These are phyloP conservation scores for Notodonta dromedarius DNA, from an alignment of 2,888 invertebrate genomes.

Conservation along the genomic window DNA sequence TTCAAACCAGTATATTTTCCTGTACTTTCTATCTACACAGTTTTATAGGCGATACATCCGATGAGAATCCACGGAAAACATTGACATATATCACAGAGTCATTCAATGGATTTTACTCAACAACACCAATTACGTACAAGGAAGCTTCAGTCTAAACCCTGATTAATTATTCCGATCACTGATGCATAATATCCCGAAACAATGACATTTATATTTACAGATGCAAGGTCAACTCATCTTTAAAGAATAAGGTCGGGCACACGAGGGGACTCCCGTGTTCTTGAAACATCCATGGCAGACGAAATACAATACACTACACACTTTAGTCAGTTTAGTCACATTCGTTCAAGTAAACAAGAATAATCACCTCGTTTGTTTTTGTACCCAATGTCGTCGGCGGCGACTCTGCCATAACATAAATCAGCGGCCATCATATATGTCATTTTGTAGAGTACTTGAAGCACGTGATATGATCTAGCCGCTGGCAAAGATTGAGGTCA, in stretches of 20 bases:
- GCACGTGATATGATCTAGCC: constrained; percentile 32
- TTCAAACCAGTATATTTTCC: too few species aligned
- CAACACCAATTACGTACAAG: too few species aligned
- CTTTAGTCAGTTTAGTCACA: background rate
- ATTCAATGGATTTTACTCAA: too few species aligned
- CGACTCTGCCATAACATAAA: constrained; percentile 23
- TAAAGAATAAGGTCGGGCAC: constrained; percentile 24
- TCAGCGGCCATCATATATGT: constrained; percentile 28
- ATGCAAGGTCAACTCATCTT: constrained; percentile 11
- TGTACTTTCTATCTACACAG: too few species aligned
- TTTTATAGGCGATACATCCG: too few species aligned
- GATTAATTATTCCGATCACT: too few species aligned
- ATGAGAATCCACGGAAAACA: too few species aligned
- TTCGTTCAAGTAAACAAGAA: background rate
- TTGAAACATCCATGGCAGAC: background rate
- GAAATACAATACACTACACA: constrained; percentile 3
- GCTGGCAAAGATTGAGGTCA: constrained; percentile 42
- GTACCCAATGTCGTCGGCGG: constrained; percentile 3
- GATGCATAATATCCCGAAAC: too few species aligned
- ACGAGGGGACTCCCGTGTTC: background rate
- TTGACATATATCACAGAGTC: too few species aligned
- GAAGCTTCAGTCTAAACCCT: too few species aligned
- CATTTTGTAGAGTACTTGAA: constrained; percentile 36
- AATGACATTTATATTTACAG: too few species aligned
- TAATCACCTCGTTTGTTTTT: background rate